These are phyloP conservation scores for Tanaodytes sp. DNA, from an alignment of 2,888 invertebrate genomes.

Conservation along the genomic window DNA sequence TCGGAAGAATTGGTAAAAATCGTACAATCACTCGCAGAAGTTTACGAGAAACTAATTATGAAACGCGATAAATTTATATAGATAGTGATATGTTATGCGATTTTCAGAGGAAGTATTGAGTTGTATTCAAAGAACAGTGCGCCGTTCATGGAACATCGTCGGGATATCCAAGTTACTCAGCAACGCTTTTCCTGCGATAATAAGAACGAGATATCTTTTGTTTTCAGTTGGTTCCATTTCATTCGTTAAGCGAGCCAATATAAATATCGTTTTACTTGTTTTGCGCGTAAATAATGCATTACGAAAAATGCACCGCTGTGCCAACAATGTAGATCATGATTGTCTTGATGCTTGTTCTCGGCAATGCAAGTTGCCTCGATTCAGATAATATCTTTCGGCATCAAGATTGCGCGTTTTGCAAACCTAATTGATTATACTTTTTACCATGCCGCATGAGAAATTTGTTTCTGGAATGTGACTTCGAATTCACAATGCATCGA, in stretches of 20 bases:
- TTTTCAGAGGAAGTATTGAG: constrained; percentile 36
- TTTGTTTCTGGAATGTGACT: too few species aligned
- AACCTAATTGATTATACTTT: too few species aligned
- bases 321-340: constrained; percentile 34
- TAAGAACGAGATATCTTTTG: constrained; percentile 23
- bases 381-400: constrained; percentile 31
- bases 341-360: constrained; percentile 15
- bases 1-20: constrained; percentile 5
- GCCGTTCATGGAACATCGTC: constrained; percentile 21
- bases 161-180: constrained; percentile 8
- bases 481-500: too few species aligned
- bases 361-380: constrained; percentile 11
- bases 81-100: constrained; percentile 12
- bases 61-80: constrained; percentile 21
- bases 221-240: constrained; percentile 19
- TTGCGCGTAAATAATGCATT: constrained; percentile 14
- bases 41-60: constrained; percentile 10
- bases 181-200: constrained; percentile 24
- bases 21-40: not conserved
- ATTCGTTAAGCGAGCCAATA: too few species aligned
- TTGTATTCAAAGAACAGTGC: constrained; percentile 29
- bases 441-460: too few species aligned
- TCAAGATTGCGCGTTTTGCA: constrained; percentile 31
- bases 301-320: constrained; percentile 25
- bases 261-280: constrained; percentile 21